These are phyloP conservation scores for Phaedon cochleariae DNA, from an alignment of 2,888 invertebrate species.

Conservation along the genomic window DNA sequence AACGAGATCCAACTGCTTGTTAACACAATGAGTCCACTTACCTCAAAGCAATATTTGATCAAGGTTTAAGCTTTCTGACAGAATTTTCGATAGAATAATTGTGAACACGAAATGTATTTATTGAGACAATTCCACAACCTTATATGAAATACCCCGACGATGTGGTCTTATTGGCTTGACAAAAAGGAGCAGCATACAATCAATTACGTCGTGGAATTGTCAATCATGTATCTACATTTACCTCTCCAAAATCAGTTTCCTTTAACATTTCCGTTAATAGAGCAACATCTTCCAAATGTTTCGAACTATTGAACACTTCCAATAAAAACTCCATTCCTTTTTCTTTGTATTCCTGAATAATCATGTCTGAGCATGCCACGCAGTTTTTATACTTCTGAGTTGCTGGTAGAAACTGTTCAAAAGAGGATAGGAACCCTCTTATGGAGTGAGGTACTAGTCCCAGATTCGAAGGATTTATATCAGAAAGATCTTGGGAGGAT, in stretches of 20 bases:
- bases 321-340: constrained; percentile 77
- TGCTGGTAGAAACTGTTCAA: constrained; percentile 83
- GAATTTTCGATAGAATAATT: too few species aligned
- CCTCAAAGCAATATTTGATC: too few species aligned
- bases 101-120: too few species aligned
- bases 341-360: constrained; percentile 63
- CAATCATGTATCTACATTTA: too few species aligned
- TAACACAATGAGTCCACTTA: too few species aligned
- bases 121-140: too few species aligned
- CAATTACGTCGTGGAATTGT: too few species aligned
- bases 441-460: constrained; percentile 94
- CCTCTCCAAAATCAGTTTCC: constrained; percentile 69
- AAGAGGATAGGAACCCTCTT: constrained; percentile 87
- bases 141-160: too few species aligned
- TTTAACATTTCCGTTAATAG: constrained; percentile 75
- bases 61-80: too few species aligned
- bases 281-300: constrained; percentile 85
- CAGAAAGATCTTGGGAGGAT: constrained; percentile 26
- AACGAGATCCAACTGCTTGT: too few species aligned
- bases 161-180: too few species aligned
- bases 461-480: constrained; percentile 63
- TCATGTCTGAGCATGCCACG: constrained; percentile 84
- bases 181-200: too few species aligned
- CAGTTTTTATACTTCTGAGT: constrained; percentile 89
- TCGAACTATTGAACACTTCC: constrained; percentile 81